These are phyloP conservation scores for zebrafish (Danio rerio) DNA, from an alignment of 2,113 vertebrate genomes.

Conservation along the genomic window GRCz12tu NC_133183.1:49976501-49977000, in stretches of 20 bases:
- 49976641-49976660: too few species aligned
- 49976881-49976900: background rate
- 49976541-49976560: too few species aligned
- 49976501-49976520: too few species aligned
- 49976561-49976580: too few species aligned
- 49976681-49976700: background rate
- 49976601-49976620: too few species aligned
- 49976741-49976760: background rate
- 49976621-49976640: too few species aligned
- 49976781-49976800: background rate
- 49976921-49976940: background rate
- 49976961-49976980: background rate
- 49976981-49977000: background rate
- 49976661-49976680: too few species aligned
- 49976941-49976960: background rate
- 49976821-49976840: background rate
- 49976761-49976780: background rate
- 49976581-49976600: too few species aligned
- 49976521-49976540: too few species aligned
- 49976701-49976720: background rate
- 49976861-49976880: background rate
- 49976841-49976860: background rate
- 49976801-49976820: slow-evolving; percentile 15
- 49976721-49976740: background rate
- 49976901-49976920: background rate